Conservation (phyloP, 2,113 vertebrate genomes). For the Daboia siamensis region DNA sequence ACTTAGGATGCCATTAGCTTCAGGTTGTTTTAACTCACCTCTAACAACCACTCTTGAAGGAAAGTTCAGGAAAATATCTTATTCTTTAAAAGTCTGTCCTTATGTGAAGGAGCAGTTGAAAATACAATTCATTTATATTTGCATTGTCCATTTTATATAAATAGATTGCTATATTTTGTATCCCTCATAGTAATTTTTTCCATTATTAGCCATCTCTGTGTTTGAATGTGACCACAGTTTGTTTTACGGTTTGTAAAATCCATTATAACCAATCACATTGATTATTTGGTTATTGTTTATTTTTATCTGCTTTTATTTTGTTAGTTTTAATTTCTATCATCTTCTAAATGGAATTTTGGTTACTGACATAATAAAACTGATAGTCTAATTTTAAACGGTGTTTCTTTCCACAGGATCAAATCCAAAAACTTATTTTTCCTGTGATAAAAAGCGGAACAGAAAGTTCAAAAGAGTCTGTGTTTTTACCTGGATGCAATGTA, state of each 20-base stretch:
- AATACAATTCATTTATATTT: not conserved
- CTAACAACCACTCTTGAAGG: not conserved
- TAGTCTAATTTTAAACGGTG: not conserved
- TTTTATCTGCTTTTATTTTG: not conserved
- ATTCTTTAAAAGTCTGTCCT: not conserved
- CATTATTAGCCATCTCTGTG: not conserved
- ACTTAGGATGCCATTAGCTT: not conserved
- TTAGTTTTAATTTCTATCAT: not conserved
- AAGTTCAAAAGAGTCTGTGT: not conserved
- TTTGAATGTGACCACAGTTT: not conserved
- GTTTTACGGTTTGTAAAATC: not conserved
- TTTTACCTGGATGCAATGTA: constrained; percentile 70
- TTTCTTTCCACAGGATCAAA: not conserved
- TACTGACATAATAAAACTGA: not conserved
- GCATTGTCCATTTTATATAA: not conserved
- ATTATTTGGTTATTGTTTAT: not conserved
- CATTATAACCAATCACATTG: not conserved
- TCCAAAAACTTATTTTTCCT: not conserved
- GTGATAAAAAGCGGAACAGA: not conserved
- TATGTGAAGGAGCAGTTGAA: not conserved
- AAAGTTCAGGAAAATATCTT: not conserved
- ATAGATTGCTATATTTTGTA: not conserved
- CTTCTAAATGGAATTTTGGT: not conserved
- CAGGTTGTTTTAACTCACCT: not conserved
- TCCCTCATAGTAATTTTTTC: not conserved